Evolutionary conservation across 2,797 vertebrate species (phyloP), one percentile per base, ranked within the genome.

Genomic region (Leptatherina wallacei): DNA sequence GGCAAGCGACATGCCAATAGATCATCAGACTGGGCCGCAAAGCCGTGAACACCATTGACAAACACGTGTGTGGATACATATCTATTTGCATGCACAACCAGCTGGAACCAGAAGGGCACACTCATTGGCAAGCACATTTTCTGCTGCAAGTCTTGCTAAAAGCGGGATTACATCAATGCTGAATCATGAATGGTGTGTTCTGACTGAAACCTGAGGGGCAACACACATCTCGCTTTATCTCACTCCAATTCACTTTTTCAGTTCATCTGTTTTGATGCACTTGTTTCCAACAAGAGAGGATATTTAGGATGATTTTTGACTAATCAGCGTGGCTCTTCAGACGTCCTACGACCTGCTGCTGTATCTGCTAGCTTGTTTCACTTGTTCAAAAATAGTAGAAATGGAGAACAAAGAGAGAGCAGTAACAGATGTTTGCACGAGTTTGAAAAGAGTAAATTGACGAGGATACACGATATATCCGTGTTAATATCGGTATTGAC

Each of bases 81-180:
- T 60, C 5, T 52, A 27, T 52, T 30, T 63, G 32, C 69, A 71
- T 7, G 47, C 61, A 62, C 56, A 58, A 33, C 42, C 42, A 65
- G 65, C 65, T 61, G 65, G 54, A 65, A 73, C 57, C 64, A 63
- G 38, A 68, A 16, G 47, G 4, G 24, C 65, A 33, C 65, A 27
- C 68, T 67, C 44, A 12, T 36, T 44, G 47, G 27, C 44, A 38
- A 69, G 52, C 35, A 11, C 67, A 60, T 29, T 32, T 69, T 55
- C 22, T 22, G 63, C 80, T 80, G 67, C 51, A 20, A 40, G 80
- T 69, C 29, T 61, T 1, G 72, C 86, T 72, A 29, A 61, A 63
- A 80, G 83, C 36, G 12, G 44, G 61, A 58, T 82, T 77, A 67
- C 73, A 36, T 81, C 72, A 77, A 24, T 69, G 59, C 42, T 84